Conservation (phyloP, 1,140 invertebrate species). For the Drosophila malerkotliana region DNA sequence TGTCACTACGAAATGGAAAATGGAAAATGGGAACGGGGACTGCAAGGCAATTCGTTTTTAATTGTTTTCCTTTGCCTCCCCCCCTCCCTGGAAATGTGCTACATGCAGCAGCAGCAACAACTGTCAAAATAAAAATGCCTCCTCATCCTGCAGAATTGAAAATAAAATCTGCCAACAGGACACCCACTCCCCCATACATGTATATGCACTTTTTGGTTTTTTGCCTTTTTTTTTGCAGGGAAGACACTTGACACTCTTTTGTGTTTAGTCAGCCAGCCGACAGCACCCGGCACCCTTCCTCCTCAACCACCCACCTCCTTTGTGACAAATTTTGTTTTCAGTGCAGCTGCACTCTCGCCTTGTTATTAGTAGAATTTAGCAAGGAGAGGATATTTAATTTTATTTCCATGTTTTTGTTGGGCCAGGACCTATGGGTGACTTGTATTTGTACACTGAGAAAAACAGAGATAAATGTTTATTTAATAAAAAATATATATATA, state of each 20-base stretch:
- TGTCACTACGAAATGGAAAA: constrained; percentile 4
- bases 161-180: constrained; percentile 63
- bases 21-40: constrained; percentile 13
- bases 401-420: constrained; percentile 75
- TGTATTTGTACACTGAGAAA: constrained; percentile 11
- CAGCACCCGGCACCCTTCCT: constrained; percentile 34
- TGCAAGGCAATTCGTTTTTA: constrained; percentile 69
- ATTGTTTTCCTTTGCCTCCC: constrained; percentile 61
- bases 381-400: constrained; percentile 79
- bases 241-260: constrained; percentile 81
- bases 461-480: neutral
- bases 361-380: constrained; percentile 75
- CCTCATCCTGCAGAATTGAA: constrained; percentile 67
- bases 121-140: constrained; percentile 78
- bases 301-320: neutral
- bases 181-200: constrained; percentile 20
- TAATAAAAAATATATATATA: too few species aligned
- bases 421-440: constrained; percentile 5
- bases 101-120: constrained; percentile 31
- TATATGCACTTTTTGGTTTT: constrained; percentile 20
- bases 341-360: constrained; percentile 62
- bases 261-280: constrained; percentile 67
- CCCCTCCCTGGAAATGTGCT: constrained; percentile 16
- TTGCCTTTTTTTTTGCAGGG: constrained; percentile 70
- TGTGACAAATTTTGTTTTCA: neutral